phyloP scores from a whole-genome alignment of 2,113 vertebrate species.

The Plecotus auritus region DNA sequence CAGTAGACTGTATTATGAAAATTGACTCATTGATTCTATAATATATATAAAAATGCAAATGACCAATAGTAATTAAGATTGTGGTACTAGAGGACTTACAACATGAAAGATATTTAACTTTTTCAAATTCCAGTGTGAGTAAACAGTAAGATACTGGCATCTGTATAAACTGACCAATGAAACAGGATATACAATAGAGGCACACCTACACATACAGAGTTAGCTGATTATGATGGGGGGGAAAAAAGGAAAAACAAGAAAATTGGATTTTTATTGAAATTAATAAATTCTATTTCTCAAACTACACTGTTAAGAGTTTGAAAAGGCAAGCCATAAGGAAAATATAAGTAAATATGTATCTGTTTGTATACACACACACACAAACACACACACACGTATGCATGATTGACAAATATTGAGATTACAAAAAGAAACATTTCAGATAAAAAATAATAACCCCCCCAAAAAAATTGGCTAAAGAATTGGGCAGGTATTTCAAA shows the following conservation, averaged over 20 bases:
- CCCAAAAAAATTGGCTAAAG: background rate
- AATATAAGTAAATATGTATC: background rate
- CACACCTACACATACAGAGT: background rate
- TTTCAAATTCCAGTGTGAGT: background rate
- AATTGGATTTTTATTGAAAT: background rate
- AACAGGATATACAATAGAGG: background rate
- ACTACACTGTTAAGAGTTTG: background rate
- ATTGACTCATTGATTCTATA: background rate
- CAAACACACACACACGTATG: background rate
- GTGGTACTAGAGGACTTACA: background rate
- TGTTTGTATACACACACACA: background rate
- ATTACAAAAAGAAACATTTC: background rate
- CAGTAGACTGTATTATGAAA: background rate
- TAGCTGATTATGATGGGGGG: background rate
- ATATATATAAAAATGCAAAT: background rate
- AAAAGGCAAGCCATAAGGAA: background rate
- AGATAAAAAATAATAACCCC: background rate
- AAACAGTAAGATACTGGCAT: background rate
- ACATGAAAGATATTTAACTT: background rate
- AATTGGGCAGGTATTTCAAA: background rate
- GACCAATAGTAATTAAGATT: background rate
- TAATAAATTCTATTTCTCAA: background rate
- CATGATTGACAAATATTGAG: background rate
- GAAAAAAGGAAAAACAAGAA: background rate
- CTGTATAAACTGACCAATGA: background rate